A percentile compares a stretch with the other conserved stretches of the same genome.
Conservation (phyloP, 2,113 vertebrate species). For the Aleadryas rufinucha region DNA sequence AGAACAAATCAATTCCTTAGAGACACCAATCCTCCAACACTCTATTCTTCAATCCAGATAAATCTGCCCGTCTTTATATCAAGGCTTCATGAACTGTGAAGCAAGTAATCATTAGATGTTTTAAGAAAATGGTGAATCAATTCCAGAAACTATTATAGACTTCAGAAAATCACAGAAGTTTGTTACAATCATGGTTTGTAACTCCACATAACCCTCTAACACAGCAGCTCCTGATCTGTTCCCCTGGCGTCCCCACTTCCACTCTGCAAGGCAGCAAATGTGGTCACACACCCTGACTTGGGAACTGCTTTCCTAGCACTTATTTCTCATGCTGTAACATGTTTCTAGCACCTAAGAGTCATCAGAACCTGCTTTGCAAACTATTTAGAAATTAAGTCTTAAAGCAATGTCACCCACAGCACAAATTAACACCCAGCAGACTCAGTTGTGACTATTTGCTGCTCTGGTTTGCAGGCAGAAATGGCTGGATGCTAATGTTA, state of each 20-base stretch:
- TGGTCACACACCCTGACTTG: conserved; percentile 47
- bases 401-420: conserved; percentile 1
- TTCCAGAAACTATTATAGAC: not conserved
- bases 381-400: conserved; percentile 28
- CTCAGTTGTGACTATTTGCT: not conserved
- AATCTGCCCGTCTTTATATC: not conserved
- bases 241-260: not conserved
- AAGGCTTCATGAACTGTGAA: not conserved
- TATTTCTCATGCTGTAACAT: conserved; percentile 29
- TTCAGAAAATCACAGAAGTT: not conserved
- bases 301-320: conserved; percentile 46
- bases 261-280: not conserved
- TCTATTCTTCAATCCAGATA: not conserved
- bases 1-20: not conserved
- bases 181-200: not conserved
- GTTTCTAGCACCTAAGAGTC: conserved; percentile 11
- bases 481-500: not conserved
- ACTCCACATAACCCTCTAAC: not conserved
- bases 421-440: conserved; percentile 8
- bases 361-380: conserved; percentile 27
- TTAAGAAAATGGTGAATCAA: not conserved
- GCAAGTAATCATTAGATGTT: not conserved
- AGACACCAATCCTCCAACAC: not conserved
- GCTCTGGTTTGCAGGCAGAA: not conserved
- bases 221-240: not conserved